Conservation (phyloP, 1,140 invertebrate genomes). For the Zelostemma sp. region DNA sequence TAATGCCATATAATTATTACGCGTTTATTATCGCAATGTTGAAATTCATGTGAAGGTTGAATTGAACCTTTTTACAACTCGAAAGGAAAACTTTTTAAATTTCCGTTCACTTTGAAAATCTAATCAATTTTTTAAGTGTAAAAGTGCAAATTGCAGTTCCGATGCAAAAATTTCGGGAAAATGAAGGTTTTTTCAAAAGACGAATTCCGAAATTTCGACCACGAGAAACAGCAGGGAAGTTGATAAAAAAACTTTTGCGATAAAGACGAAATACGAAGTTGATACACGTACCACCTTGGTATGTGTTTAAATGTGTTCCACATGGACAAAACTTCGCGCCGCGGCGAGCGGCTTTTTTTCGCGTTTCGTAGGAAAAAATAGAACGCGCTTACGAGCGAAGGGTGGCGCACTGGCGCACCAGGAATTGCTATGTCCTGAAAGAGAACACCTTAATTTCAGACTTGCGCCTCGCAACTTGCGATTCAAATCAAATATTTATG, state of each 20-base stretch:
- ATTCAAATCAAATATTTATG: conserved; percentile 46
- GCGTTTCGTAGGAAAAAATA: conserved; percentile 25
- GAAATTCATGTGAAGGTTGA: too few species aligned
- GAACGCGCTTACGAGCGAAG: conserved; percentile 26
- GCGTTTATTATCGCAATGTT: too few species aligned
- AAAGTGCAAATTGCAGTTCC: too few species aligned
- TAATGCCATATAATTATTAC: too few species aligned
- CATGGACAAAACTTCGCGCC: conserved; percentile 34
- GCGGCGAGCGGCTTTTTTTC: conserved; percentile 16
- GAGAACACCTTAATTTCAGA: conserved; percentile 34
- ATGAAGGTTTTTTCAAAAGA: neutral
- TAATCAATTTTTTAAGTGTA: too few species aligned
- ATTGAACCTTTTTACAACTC: too few species aligned
- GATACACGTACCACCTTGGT: conserved; percentile 37
- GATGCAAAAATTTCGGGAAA: neutral
- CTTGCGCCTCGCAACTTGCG: conserved; percentile 44
- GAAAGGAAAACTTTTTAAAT: too few species aligned
- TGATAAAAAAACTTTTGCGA: conserved; percentile 1
- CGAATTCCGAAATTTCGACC: too few species aligned
- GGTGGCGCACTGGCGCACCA: conserved; percentile 36
- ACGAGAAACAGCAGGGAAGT: neutral
- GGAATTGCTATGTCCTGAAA: conserved; percentile 33
- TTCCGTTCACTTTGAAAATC: too few species aligned
- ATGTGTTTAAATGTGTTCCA: conserved; percentile 29
- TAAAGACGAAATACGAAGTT: neutral